These are phyloP conservation scores for Nestor notabilis DNA, from an alignment of 2,113 vertebrate genomes.

Conservation along the genomic window DNA sequence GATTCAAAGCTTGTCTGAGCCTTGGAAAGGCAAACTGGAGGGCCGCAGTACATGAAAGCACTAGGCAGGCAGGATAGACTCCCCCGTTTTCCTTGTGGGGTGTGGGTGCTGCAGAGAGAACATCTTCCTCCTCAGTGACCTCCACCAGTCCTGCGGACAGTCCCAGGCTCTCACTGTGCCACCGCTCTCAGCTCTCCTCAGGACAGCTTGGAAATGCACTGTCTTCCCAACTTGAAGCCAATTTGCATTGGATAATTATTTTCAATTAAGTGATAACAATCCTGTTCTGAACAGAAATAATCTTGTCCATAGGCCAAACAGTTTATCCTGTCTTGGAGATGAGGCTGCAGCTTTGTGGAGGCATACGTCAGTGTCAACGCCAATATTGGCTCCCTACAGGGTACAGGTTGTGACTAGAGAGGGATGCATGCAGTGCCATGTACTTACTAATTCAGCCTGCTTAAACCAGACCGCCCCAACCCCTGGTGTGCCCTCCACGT, in stretches of 20 bases:
- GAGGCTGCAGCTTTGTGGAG: neutral
- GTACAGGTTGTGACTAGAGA: neutral
- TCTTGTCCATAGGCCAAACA: slow-evolving; percentile 75
- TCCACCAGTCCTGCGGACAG: neutral
- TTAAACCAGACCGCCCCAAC: rapidly evolving
- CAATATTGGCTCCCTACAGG: neutral
- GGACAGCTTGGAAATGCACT: slow-evolving; percentile 37
- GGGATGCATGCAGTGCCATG: rapidly evolving
- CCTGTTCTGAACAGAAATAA: slow-evolving; percentile 72
- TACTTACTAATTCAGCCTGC: neutral
- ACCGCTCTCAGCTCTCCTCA: neutral
- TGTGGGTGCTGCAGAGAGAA: neutral
- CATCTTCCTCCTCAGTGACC: no score
- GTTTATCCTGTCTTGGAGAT: slow-evolving; percentile 61
- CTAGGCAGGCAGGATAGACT: rapidly evolving
- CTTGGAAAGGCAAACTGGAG: no score
- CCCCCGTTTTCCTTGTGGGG: rapidly evolving
- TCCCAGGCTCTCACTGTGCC: neutral
- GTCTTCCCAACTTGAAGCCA: slow-evolving; percentile 56
- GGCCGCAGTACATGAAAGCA: rapidly evolving
- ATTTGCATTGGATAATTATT: slow-evolving; percentile 80
- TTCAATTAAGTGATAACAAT: slow-evolving; percentile 80
- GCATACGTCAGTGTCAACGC: neutral
- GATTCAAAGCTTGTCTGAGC: neutral
- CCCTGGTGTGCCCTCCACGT: neutral